phyloP scores from a whole-genome alignment of 1,140 invertebrate species.

The Saccostrea echinata region DNA sequence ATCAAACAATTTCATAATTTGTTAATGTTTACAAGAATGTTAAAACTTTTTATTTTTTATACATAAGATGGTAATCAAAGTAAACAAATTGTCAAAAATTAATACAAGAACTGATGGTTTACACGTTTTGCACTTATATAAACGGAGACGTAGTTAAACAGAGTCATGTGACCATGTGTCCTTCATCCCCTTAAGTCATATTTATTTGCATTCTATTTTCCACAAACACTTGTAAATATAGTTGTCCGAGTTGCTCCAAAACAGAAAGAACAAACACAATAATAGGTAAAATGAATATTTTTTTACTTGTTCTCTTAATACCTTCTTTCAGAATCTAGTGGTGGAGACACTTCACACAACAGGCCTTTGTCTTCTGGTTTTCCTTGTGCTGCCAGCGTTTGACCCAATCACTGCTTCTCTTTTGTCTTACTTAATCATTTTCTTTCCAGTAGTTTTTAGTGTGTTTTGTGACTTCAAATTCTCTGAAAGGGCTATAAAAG shows the following conservation, averaged over 20 bases:
- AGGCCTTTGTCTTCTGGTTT: slow-evolving; percentile 12
- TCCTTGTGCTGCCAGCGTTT: slow-evolving; percentile 12
- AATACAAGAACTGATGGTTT: no score
- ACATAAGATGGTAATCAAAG: no score
- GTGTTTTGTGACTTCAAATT: background rate
- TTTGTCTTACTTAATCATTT: no score
- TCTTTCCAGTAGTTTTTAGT: background rate
- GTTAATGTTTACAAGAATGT: no score
- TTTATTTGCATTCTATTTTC: background rate
- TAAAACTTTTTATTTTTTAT: no score
- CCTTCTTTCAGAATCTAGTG: background rate
- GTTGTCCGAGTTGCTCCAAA: background rate
- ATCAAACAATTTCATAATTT: no score
- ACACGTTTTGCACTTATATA: no score
- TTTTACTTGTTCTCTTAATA: background rate
- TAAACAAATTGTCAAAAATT: no score
- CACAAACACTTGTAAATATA: background rate
- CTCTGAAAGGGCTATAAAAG: background rate
- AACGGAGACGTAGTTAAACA: no score
- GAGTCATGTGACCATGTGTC: no score
- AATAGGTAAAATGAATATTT: background rate
- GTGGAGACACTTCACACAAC: background rate
- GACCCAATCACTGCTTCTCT: background rate
- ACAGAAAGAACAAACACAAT: background rate
- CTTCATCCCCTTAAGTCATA: no score